Conservation (phyloP, 2,888 invertebrate species). For the Folsomia candida region DNA sequence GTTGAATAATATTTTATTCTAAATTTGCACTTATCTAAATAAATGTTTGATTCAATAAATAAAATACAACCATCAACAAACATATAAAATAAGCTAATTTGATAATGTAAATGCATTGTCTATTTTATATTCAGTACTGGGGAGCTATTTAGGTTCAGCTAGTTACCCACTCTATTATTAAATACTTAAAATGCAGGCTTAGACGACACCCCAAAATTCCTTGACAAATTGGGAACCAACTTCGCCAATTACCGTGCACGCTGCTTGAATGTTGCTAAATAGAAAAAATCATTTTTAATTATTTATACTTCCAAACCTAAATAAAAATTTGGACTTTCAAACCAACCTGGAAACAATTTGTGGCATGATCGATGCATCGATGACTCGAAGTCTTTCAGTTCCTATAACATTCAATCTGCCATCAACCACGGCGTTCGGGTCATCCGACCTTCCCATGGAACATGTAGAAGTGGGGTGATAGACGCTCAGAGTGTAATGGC, state of each 20-base stretch:
- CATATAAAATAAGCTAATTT: no score
- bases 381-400: not conserved
- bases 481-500: conserved; percentile 34
- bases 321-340: not conserved
- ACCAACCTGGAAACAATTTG: not conserved
- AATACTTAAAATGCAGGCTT: no score
- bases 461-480: conserved; percentile 36
- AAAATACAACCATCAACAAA: not conserved
- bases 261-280: conserved; percentile 22
- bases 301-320: not conserved
- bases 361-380: not conserved
- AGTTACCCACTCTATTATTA: no score
- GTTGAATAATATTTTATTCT: no score
- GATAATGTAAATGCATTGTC: not conserved
- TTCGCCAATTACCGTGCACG: conserved; percentile 44
- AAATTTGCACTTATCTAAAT: no score
- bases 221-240: conserved; percentile 42
- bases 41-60: conserved; percentile 1
- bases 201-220: conserved; percentile 39
- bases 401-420: not conserved
- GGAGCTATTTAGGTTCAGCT: no score
- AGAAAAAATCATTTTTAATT: not conserved
- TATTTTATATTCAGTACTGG: conserved; percentile 2
- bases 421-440: conserved; percentile 32
- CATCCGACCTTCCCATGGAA: conserved; percentile 27